A percentile compares a stretch with the other conserved stretches of the same genome.
phyloP scores from a whole-genome alignment of 2,797 vertebrate genomes.

The Chelidonichthys spinosus region DNA sequence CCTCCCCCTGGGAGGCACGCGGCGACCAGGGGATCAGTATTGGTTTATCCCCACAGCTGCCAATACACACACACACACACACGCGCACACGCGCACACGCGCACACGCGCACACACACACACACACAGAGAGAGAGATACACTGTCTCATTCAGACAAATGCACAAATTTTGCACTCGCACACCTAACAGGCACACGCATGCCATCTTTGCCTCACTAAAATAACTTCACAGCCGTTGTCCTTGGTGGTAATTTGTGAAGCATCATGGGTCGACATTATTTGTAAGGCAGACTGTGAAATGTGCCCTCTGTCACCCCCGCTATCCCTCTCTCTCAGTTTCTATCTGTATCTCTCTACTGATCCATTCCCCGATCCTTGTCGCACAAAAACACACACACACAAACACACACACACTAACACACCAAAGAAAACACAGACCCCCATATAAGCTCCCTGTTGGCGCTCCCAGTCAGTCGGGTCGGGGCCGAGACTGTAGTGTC shows the following conservation, averaged over 20 bases:
- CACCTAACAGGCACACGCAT: conserved; percentile 10
- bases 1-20: conserved; percentile 78
- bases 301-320: conserved; percentile 55
- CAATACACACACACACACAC: conserved; percentile 60
- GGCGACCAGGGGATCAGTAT: conserved; percentile 78
- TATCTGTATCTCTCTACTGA: conserved; percentile 63
- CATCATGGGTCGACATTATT: conserved; percentile 56
- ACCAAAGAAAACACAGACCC: conserved; percentile 71
- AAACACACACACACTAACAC: conserved; percentile 40
- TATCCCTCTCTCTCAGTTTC: conserved; percentile 46
- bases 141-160: conserved; percentile 51
- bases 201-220: conserved; percentile 40
- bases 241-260: conserved; percentile 68
- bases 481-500: conserved; percentile 65
- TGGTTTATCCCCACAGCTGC: conserved; percentile 82
- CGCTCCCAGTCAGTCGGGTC: conserved; percentile 59
- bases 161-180: conserved; percentile 31
- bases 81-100: conserved; percentile 36
- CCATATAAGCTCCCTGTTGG: conserved; percentile 60
- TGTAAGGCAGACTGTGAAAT: conserved; percentile 68
- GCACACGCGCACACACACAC: conserved; percentile 22
- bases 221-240: conserved; percentile 44
- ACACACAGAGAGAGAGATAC: conserved; percentile 49
- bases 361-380: conserved; percentile 37
- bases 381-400: conserved; percentile 16